Percentiles rank a stretch among this genome's conserved stretches.
phyloP scores from a whole-genome alignment of 2,888 invertebrate genomes.

The Heliconius ismenius region DNA sequence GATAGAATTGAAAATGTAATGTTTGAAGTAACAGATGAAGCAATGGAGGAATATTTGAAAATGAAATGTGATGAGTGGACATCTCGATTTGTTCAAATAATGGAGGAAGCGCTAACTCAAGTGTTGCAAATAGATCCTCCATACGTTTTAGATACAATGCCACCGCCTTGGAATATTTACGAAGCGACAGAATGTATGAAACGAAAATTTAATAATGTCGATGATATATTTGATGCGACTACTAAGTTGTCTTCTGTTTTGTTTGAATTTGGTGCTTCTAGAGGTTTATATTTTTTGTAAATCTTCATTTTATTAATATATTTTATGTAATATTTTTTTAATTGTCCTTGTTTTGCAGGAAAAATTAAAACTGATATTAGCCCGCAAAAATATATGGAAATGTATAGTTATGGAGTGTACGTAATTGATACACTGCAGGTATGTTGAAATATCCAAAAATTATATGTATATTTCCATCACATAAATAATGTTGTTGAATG shows the following conservation, averaged over 20 bases:
- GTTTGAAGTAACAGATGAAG: conserved; percentile 57
- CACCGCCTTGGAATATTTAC: conserved; percentile 65
- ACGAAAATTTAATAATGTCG: conserved; percentile 52
- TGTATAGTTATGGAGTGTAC: conserved; percentile 78
- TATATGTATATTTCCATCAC: background rate
- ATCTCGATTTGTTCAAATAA: conserved; percentile 68
- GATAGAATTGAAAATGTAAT: conserved; percentile 48
- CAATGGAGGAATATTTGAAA: conserved; percentile 60
- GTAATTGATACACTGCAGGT: conserved; percentile 74
- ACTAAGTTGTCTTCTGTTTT: conserved; percentile 57
- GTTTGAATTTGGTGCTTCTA: conserved; percentile 54
- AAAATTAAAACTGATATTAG: conserved; percentile 71
- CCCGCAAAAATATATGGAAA: conserved; percentile 76
- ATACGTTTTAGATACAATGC: conserved; percentile 50
- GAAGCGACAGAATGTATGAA: conserved; percentile 65
- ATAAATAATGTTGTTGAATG: background rate
- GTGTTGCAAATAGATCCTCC: conserved; percentile 56
- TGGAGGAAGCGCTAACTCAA: conserved; percentile 68
- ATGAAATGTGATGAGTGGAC: conserved; percentile 67
- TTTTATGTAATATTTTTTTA: background rate
- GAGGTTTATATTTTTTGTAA: conserved; percentile 51
- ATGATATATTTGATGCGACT: conserved; percentile 55
- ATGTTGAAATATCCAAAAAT: conserved; percentile 23
- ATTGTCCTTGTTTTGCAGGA: conserved; percentile 61
- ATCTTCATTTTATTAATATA: conserved; percentile 16